A percentile compares a stretch with the other conserved stretches of the same genome.
Conservation (phyloP, 2,113 vertebrate species). For the Oceanodroma tethys region DNA sequence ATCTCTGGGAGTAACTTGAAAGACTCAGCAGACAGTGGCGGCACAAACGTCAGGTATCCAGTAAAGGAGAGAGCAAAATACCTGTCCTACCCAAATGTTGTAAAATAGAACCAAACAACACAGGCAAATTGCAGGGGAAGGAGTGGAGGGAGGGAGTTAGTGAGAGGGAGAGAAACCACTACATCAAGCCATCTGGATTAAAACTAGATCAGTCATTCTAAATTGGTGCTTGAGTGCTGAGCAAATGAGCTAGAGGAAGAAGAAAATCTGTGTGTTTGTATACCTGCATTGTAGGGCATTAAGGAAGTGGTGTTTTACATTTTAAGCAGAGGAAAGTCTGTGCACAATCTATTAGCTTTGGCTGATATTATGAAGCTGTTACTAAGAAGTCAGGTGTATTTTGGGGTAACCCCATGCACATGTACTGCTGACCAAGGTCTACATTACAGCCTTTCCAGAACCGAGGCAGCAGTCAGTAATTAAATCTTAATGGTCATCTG, state of each 20-base stretch:
- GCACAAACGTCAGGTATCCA: constrained; percentile 7
- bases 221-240: constrained; percentile 21
- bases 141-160: background rate
- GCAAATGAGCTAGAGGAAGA: constrained; percentile 35
- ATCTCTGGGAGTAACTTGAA: constrained; percentile 31
- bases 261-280: constrained; percentile 40
- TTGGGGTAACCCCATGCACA: background rate
- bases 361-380: constrained; percentile 29
- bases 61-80: background rate
- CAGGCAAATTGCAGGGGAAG: background rate
- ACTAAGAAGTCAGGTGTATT: constrained; percentile 36
- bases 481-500: constrained; percentile 53
- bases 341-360: constrained; percentile 13
- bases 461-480: background rate
- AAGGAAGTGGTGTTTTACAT: constrained; percentile 14
- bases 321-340: background rate
- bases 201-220: constrained; percentile 50
- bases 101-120: background rate
- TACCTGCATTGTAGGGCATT: background rate
- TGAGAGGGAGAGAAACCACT: background rate
- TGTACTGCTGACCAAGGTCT: constrained; percentile 34
- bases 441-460: background rate
- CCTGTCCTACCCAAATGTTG: constrained; percentile 11
- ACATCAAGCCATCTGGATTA: constrained; percentile 37
- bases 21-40: constrained; percentile 6